These are phyloP conservation scores for Acestrorhynchus altus DNA, from an alignment of 2,797 vertebrate genomes.

Conservation along the genomic window DNA sequence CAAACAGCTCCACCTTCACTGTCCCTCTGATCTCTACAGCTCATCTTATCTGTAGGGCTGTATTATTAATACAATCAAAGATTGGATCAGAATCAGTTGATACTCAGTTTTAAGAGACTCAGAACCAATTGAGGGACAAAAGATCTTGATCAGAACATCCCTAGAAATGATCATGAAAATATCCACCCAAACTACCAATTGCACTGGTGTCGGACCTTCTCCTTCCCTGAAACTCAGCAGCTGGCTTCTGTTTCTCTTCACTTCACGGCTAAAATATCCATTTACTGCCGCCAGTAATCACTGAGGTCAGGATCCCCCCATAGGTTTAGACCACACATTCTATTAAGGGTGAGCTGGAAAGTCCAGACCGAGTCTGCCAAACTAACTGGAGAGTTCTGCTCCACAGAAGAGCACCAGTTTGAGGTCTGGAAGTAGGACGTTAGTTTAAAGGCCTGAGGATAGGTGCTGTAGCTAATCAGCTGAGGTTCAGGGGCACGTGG, in stretches of 20 bases:
- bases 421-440: conserved; percentile 2
- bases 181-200: too few relatives aligned
- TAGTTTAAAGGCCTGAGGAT: conserved; percentile 2
- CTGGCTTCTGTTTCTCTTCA: not conserved
- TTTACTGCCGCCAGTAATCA: conserved; percentile 11
- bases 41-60: too few relatives aligned
- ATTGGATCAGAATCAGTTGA: too few relatives aligned
- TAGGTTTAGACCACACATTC: not conserved
- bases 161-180: too few relatives aligned
- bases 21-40: too few relatives aligned
- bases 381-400: not conserved
- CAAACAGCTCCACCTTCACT: too few relatives aligned
- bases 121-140: too few relatives aligned
- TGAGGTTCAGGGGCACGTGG: conserved; percentile 28
- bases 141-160: too few relatives aligned
- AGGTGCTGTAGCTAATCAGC: conserved; percentile 33
- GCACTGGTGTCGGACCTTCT: not conserved
- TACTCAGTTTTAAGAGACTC: too few relatives aligned
- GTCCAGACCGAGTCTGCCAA: not conserved
- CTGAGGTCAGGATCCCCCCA: not conserved
- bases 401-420: not conserved
- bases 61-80: too few relatives aligned
- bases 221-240: not conserved
- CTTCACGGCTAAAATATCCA: conserved; percentile 4
- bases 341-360: conserved; percentile 3